A percentile compares a stretch with the other conserved stretches of the same genome.
These are phyloP conservation scores for Emesis furor DNA, from an alignment of 2,888 invertebrate genomes.

Conservation along the genomic window DNA sequence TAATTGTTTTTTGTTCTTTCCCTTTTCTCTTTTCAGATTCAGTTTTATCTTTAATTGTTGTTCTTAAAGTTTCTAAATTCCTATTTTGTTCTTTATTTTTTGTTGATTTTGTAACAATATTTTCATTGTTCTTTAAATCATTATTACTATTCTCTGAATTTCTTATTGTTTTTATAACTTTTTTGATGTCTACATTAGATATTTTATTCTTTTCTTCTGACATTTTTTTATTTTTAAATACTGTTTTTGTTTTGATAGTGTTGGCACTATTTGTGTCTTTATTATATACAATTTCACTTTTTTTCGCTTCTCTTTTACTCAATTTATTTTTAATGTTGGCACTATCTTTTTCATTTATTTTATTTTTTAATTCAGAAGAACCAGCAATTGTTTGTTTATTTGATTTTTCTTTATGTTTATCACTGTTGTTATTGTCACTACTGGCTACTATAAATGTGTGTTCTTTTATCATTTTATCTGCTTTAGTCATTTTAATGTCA, in stretches of 20 bases:
- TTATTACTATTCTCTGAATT: conserved; percentile 16
- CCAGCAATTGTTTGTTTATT: not conserved
- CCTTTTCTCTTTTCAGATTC: not conserved
- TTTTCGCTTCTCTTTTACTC: not conserved
- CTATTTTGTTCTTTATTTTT: not conserved
- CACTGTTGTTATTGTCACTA: not conserved
- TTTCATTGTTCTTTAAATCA: not conserved
- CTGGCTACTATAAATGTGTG: not conserved
- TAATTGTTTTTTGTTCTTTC: not conserved
- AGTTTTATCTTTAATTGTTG: not conserved
- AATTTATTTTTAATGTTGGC: not conserved
- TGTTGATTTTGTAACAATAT: not conserved
- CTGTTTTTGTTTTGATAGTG: not conserved
- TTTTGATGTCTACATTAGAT: conserved; percentile 3
- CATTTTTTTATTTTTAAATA: not conserved
- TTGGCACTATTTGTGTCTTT: not conserved
- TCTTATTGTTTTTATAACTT: not conserved
- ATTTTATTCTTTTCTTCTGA: not conserved
- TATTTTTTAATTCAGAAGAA: not conserved
- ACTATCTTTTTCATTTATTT: conserved; percentile 12
- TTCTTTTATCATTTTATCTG: not conserved
- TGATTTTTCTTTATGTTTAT: not conserved
- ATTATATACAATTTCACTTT: not conserved
- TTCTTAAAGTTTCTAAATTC: not conserved
- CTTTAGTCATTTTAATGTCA: not conserved